These are phyloP conservation scores for Hapalemur alaotrensis DNA, from an alignment of 2,797 vertebrate species.

Conservation along the genomic window DNA sequence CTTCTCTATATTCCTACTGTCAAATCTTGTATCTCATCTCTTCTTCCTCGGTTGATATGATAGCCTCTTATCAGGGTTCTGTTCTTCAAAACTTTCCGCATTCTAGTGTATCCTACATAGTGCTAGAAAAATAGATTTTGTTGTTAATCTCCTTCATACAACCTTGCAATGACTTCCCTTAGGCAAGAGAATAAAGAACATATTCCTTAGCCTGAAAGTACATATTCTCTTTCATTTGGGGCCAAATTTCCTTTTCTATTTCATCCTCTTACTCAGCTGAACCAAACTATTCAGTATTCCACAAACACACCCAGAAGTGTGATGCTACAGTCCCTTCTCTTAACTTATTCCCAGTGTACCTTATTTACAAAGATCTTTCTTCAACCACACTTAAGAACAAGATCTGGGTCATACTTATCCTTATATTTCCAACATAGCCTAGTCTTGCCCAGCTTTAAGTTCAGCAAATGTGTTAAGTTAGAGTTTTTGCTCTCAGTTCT, in stretches of 20 bases:
- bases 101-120: not conserved
- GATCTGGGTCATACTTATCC: not conserved
- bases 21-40: not conserved
- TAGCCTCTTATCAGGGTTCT: not conserved
- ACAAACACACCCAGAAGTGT: not conserved
- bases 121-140: not conserved
- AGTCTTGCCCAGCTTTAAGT: not conserved
- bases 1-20: not conserved
- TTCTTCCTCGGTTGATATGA: not conserved
- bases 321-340: not conserved
- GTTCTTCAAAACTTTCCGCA: not conserved
- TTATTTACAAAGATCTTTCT: not conserved
- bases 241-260: not conserved
- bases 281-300: not conserved
- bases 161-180: not conserved
- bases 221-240: not conserved
- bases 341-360: not conserved
- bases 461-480: not conserved
- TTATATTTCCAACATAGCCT: not conserved
- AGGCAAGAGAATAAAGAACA: not conserved
- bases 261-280: not conserved
- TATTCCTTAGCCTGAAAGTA: not conserved
- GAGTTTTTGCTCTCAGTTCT: conserved; percentile 7
- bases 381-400: not conserved
- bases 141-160: not conserved